phyloP scores from a whole-genome alignment of 2,888 invertebrate species.

The Tenodera sinensis region DNA sequence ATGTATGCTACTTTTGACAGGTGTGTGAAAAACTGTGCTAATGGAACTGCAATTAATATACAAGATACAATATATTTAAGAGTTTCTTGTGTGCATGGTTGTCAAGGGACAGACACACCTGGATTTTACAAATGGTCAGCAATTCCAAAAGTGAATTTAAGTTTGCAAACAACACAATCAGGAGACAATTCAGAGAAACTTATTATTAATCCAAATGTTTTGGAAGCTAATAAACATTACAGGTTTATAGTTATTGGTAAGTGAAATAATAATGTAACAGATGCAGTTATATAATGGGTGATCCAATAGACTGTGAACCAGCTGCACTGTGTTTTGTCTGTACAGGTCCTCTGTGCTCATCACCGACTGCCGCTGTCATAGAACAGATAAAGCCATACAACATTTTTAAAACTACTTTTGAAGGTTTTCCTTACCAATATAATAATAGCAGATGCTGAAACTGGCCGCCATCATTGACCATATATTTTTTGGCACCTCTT shows the following conservation, averaged over 20 bases:
- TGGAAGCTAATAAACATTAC: not conserved
- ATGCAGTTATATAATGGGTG: no score
- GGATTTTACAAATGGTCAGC: not conserved
- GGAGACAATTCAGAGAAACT: not conserved
- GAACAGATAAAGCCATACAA: no score
- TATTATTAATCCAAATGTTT: not conserved
- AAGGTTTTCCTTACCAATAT: no score
- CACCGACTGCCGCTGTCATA: no score
- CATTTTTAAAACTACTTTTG: no score
- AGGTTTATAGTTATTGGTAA: not conserved
- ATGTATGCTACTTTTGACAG: not conserved
- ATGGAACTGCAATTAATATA: not conserved
- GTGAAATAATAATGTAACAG: not conserved
- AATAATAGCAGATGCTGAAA: no score
- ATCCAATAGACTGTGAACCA: no score
- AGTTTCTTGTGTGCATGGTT: not conserved
- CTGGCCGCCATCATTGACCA: no score
- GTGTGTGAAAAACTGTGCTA: slow-evolving; percentile 18
- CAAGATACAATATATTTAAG: slow-evolving; percentile 8
- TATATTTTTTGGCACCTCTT: no score
- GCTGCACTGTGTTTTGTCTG: no score
- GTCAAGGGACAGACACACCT: not conserved
- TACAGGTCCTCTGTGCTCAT: no score
- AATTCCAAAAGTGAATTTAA: not conserved
- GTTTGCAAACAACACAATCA: not conserved